Base-by-base conservation (phyloP, 2,797 vertebrate species). In the Periparus ater region DNA sequence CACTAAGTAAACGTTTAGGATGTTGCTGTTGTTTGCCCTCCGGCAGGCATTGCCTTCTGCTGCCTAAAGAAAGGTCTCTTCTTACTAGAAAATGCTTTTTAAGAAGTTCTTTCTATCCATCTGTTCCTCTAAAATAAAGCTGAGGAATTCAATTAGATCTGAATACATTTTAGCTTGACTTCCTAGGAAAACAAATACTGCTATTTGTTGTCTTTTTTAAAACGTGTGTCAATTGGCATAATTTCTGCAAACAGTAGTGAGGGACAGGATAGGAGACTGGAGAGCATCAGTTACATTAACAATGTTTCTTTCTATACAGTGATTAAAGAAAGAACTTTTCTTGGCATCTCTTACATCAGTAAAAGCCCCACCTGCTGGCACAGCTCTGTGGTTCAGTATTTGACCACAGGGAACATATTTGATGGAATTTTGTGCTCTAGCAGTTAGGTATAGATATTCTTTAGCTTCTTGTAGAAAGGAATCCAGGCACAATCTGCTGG, bases 101-200 rank as follows among this genome's bases (percentile, higher is more conserved):
- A 92, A 78, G 34, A 89, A 83, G 55, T 92, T 93, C 51, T 57
- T 81, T 60, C 57, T 87, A 87, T 60, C 78, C 42, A 71, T 70
- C 87, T 85, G 74, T 65, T 85, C 84, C 53, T 87, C 61, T 73
- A 40, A 85, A 85, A 91, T 50, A 77, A 79, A 93, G 38, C 50
- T 75, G 50, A 88, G 60, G 67, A 82, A 92, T 92, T 90, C 63
- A 60, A 50, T 74, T 87, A 87, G 44, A 71, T 58, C 50, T 71
- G 71, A 78, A 93, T 63, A 66, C 21, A 89, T 88, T 94, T 88
- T 63, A 85, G 36, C 55, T 55, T 77, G 63, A 73, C 60, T 82
- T 73, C 60, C 42, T 42, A 71, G 42, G 54, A 82, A 84, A 91
- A 93, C 17, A 90, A 89, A 80, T 54, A 40, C 51, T 90, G 47